Conservation (phyloP, 2,888 invertebrate genomes). For the Clivina fossor region DNA sequence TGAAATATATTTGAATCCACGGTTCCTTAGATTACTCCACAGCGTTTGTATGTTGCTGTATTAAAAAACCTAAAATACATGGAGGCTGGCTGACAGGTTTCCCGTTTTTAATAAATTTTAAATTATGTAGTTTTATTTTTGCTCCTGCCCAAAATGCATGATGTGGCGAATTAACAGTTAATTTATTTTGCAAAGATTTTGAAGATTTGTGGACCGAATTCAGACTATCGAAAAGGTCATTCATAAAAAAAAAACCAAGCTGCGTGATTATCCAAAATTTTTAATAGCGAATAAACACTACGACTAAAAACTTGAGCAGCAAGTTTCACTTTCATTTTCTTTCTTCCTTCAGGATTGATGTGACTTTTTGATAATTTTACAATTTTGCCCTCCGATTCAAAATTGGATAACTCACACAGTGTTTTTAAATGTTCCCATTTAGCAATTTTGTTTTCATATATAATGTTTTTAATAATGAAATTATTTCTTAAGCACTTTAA, state of each 20-base stretch:
- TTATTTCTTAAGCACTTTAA: no score
- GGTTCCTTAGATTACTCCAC: constrained; percentile 2
- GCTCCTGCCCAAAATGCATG: constrained; percentile 4
- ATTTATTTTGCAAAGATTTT: background rate
- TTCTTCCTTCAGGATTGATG: constrained; percentile 1
- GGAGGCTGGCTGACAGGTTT: background rate
- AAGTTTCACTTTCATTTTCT: constrained; percentile 5
- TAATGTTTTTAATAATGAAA: constrained; percentile 5
- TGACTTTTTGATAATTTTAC: constrained; percentile 1
- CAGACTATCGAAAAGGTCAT: constrained; percentile 7
- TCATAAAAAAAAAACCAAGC: background rate
- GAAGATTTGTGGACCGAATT: background rate
- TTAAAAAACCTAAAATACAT: constrained; percentile 6
- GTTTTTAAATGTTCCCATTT: background rate
- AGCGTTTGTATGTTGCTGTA: background rate
- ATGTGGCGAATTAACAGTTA: background rate
- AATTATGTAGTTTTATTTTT: background rate
- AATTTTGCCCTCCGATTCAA: background rate
- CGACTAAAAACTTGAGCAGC: constrained; percentile 1
- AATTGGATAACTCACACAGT: background rate
- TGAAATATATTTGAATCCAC: constrained; percentile 7
- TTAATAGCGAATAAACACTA: background rate
- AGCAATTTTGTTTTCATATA: background rate
- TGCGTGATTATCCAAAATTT: background rate
- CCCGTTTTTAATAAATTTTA: background rate